Percentiles rank a stretch among this genome's conserved stretches.
Evolutionary conservation across 1,140 invertebrate species (phyloP).

Genomic region (Pararge aegeria): DNA sequence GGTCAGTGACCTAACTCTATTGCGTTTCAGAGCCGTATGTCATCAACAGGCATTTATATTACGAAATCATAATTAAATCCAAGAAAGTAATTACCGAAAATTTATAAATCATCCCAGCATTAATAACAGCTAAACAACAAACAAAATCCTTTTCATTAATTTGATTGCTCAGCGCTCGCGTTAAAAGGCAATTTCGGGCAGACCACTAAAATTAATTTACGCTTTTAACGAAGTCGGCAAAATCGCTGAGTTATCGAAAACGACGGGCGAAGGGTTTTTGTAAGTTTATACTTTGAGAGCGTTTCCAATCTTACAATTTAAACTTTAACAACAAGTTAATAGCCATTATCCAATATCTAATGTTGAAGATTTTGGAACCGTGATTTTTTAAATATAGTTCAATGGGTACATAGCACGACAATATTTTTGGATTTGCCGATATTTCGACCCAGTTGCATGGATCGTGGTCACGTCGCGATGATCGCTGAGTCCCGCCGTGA

Average conservation of each 20-base stretch:
- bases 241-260: slow-evolving; percentile 1
- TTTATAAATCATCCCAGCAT: not conserved
- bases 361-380: too few relatives aligned
- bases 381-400: too few relatives aligned
- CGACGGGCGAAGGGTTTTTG: not conserved
- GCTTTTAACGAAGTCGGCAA: slow-evolving; percentile 4
- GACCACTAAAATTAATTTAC: slow-evolving; percentile 12
- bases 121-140: not conserved
- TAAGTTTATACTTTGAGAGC: not conserved
- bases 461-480: too few relatives aligned
- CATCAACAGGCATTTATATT: not conserved
- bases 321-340: too few relatives aligned
- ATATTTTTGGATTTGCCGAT: too few relatives aligned
- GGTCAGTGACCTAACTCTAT: too few relatives aligned
- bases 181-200: slow-evolving; percentile 9
- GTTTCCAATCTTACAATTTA: not conserved
- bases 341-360: too few relatives aligned
- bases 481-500: too few relatives aligned
- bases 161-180: slow-evolving; percentile 4
- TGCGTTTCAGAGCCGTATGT: too few relatives aligned
- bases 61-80: not conserved
- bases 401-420: too few relatives aligned
- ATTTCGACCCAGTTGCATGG: too few relatives aligned
- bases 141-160: slow-evolving; percentile 10
- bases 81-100: not conserved